Conservation (phyloP, 2,797 vertebrate species). For the Macropodus opercularis region DNA sequence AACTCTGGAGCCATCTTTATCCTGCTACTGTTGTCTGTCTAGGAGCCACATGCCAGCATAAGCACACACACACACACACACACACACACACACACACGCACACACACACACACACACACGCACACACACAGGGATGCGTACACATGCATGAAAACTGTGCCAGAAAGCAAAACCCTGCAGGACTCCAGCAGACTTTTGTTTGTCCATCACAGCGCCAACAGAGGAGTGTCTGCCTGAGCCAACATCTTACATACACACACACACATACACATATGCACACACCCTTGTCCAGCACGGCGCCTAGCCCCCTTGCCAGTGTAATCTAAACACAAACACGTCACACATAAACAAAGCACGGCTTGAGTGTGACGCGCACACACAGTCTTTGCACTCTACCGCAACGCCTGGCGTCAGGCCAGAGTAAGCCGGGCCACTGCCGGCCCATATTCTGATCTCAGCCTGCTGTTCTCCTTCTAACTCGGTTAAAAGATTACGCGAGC, state of each 20-base stretch:
- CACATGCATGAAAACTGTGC: conserved; percentile 24
- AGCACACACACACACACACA: conserved; percentile 24
- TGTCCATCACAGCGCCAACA: conserved; percentile 54
- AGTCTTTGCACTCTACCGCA: conserved; percentile 30
- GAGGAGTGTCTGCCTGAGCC: conserved; percentile 70
- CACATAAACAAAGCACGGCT: conserved; percentile 55
- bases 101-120: conserved; percentile 1
- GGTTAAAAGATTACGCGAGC: conserved; percentile 62
- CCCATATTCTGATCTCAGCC: conserved; percentile 58
- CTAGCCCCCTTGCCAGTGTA: conserved; percentile 48
- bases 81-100: conserved; percentile 16
- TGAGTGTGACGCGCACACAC: conserved; percentile 32
- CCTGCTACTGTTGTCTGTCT: conserved; percentile 68
- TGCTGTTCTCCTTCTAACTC: conserved; percentile 63
- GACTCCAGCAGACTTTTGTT: conserved; percentile 71
- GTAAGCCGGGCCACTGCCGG: conserved; percentile 62
- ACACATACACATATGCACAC: conserved; percentile 33
- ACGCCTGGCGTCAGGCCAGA: conserved; percentile 57
- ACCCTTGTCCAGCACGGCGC: conserved; percentile 63
- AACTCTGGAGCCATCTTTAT: conserved; percentile 74
- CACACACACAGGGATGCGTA: conserved; percentile 32
- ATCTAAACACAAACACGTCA: conserved; percentile 62
- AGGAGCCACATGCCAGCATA: conserved; percentile 55
- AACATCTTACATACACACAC: conserved; percentile 56
- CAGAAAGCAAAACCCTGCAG: conserved; percentile 61